phyloP scores from a whole-genome alignment of 2,113 vertebrate species.

The Oryzias curvinotus region DNA sequence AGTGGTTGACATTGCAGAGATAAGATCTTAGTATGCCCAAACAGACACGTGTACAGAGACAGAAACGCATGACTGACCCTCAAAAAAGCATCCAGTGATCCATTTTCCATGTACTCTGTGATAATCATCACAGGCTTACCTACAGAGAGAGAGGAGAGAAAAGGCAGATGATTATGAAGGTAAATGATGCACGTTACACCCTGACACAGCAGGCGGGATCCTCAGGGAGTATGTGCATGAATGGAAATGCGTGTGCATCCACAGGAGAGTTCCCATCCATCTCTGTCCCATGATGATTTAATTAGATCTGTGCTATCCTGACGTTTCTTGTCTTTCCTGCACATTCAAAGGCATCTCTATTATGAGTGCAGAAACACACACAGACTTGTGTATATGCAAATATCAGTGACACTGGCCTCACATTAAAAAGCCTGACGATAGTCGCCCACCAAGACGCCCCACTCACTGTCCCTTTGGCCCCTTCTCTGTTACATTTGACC shows the following conservation, averaged over 20 bases:
- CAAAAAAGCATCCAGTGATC: slow-evolving; percentile 97
- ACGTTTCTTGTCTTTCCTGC: slow-evolving; percentile 26
- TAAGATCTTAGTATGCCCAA: slow-evolving; percentile 47
- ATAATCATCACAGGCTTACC: slow-evolving; percentile 99
- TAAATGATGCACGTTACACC: slow-evolving; percentile 65
- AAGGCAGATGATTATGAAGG: slow-evolving; percentile 65
- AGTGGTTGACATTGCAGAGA: slow-evolving; percentile 51
- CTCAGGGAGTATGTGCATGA: slow-evolving; percentile 19
- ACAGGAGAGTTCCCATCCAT: slow-evolving; percentile 54
- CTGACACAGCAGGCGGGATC: slow-evolving; percentile 31
- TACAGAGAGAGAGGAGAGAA: slow-evolving; percentile 75
- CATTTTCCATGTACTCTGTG: slow-evolving; percentile 99
- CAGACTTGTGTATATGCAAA: slow-evolving; percentile 51
- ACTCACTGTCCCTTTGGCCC: slow-evolving; percentile 58
- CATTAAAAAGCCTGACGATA: slow-evolving; percentile 43
- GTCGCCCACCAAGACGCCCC: slow-evolving; percentile 42
- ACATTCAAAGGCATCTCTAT: slow-evolving; percentile 41
- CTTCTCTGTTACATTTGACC: slow-evolving; percentile 50
- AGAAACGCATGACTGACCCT: slow-evolving; percentile 84
- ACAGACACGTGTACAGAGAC: slow-evolving; percentile 11
- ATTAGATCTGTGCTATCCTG: slow-evolving; percentile 55
- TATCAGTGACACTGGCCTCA: slow-evolving; percentile 26
- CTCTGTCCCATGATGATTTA: slow-evolving; percentile 64
- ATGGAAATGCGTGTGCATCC: slow-evolving; percentile 14
- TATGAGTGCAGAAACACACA: slow-evolving; percentile 36